Percentiles rank a stretch among this genome's conserved stretches.
These are phyloP conservation scores for Caenorhabditis sp. DNA, from an alignment of 2,888 invertebrate species.

Conservation along the genomic window DNA sequence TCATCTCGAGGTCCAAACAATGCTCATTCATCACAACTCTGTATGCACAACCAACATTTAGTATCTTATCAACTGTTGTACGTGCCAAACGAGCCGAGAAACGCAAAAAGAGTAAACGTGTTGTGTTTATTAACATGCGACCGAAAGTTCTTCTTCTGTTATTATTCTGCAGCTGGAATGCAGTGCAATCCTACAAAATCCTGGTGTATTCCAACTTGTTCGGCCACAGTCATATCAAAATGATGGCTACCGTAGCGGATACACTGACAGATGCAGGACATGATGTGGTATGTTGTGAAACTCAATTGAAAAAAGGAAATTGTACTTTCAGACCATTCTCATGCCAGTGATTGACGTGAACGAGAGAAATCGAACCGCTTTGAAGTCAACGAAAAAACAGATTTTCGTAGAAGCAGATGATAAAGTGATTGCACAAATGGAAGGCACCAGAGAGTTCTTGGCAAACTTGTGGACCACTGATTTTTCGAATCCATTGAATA, in stretches of 20 bases:
- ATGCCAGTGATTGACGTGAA: conserved; percentile 34
- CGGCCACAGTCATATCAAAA: conserved; percentile 53
- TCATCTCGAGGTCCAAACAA: too few relatives aligned
- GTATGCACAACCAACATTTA: too few relatives aligned
- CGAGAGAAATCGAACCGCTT: conserved; percentile 21
- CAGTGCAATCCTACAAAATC: conserved; percentile 23
- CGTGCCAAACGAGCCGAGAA: not conserved
- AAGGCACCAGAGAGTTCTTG: conserved; percentile 6
- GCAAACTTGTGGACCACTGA: conserved; percentile 35
- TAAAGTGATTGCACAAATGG: not conserved
- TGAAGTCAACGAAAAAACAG: conserved; percentile 18
- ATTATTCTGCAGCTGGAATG: not conserved
- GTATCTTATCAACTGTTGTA: conserved; percentile 26
- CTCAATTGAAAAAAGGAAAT: too few relatives aligned
- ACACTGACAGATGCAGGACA: conserved; percentile 55
- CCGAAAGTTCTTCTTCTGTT: conserved; percentile 6
- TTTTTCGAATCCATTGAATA: conserved; percentile 29
- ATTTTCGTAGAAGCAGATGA: conserved; percentile 43
- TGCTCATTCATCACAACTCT: too few relatives aligned
- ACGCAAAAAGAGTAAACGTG: not conserved
- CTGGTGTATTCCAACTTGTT: conserved; percentile 59
- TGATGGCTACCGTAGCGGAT: conserved; percentile 48
- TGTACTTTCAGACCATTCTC: conserved; percentile 31
- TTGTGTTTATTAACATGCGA: conserved; percentile 28
- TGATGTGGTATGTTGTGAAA: conserved; percentile 46